Conservation (phyloP, 2,888 invertebrate genomes). For the Lycaena phlaeas region DNA sequence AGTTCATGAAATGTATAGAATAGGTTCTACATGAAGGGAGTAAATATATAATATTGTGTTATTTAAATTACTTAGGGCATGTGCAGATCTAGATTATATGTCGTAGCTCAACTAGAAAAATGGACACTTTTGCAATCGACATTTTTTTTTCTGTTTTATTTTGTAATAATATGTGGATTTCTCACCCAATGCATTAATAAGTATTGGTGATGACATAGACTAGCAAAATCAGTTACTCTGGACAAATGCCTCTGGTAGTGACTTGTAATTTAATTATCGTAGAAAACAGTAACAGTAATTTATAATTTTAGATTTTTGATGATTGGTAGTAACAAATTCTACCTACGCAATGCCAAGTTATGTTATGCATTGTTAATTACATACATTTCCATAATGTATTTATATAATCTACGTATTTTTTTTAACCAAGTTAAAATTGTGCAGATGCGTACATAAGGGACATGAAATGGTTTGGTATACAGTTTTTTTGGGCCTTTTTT, state of each 20-base stretch:
- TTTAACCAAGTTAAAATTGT: too few species aligned
- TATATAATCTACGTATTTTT: too few species aligned
- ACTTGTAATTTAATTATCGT: too few species aligned
- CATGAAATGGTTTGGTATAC: slow-evolving; percentile 50
- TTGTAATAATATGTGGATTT: neutral
- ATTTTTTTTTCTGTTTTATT: neutral
- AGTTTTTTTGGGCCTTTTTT: slow-evolving; percentile 60
- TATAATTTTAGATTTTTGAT: too few species aligned
- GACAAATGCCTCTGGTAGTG: slow-evolving; percentile 13
- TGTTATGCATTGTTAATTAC: too few species aligned
- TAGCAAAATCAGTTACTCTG: slow-evolving; percentile 39
- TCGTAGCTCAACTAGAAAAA: neutral
- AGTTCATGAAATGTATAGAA: neutral
- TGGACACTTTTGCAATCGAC: neutral
- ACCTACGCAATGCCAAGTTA: too few species aligned
- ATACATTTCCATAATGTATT: too few species aligned
- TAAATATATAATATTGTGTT: neutral
- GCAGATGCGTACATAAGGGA: too few species aligned
- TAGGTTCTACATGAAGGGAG: neutral
- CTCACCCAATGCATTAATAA: neutral
- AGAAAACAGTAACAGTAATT: too few species aligned
- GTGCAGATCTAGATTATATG: neutral
- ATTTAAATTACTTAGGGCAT: neutral
- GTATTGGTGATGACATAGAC: neutral
- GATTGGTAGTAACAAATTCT: too few species aligned